These are phyloP conservation scores for Monarcha castaneiventris DNA, from an alignment of 2,113 vertebrate genomes.

Conservation along the genomic window DNA sequence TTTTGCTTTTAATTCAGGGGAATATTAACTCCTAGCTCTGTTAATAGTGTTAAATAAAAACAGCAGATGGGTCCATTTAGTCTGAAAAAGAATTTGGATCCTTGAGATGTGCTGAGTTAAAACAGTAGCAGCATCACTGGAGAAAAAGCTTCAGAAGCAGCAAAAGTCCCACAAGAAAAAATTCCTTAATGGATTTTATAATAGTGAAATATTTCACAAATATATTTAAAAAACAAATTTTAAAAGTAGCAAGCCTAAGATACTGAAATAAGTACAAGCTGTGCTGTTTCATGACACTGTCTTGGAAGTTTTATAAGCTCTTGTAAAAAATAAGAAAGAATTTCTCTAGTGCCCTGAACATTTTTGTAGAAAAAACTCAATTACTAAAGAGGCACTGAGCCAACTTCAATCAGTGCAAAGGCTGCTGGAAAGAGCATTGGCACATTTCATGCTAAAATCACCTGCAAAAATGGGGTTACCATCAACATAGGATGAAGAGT, in stretches of 20 bases:
- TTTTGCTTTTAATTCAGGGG: neutral
- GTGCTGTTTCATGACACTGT: neutral
- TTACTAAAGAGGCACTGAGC: neutral
- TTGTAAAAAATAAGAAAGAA: constrained; percentile 17
- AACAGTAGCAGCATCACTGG: neutral
- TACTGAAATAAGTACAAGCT: neutral
- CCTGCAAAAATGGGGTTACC: neutral
- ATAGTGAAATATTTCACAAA: neutral
- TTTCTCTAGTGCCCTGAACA: neutral
- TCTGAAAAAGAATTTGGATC: neutral
- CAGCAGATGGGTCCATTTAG: neutral
- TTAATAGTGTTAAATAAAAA: neutral
- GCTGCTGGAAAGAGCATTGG: neutral
- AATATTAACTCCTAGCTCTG: neutral
- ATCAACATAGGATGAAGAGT: neutral
- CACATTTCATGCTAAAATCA: neutral
- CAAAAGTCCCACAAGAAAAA: neutral
- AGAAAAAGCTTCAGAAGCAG: neutral
- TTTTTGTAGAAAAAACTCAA: neutral
- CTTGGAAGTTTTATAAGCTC: constrained; percentile 12
- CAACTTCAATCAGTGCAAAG: neutral
- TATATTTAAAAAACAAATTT: neutral
- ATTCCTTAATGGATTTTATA: neutral
- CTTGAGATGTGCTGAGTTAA: neutral
- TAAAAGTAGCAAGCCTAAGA: neutral